These are phyloP conservation scores for Rhagoletis pomonella DNA, from an alignment of 1,140 invertebrate genomes.

Conservation along the genomic window DNA sequence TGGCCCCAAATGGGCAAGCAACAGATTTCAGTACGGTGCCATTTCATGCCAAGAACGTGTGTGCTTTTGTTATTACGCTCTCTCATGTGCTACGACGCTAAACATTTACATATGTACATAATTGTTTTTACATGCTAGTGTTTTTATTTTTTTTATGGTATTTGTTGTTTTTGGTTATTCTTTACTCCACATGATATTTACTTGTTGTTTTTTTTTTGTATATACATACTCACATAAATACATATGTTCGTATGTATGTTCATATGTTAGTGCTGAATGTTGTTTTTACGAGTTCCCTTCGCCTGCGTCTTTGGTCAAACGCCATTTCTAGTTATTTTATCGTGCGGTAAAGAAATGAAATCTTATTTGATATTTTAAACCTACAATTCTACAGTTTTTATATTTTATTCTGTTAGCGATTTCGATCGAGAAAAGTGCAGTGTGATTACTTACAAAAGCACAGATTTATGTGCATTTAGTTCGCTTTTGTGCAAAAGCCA, in stretches of 20 bases:
- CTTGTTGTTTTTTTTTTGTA: background rate
- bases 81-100: background rate
- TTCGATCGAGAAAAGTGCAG: background rate
- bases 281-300: constrained; percentile 49
- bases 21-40: constrained; percentile 32
- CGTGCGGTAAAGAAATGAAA: background rate
- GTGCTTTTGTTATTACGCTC: background rate
- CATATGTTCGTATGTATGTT: background rate
- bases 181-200: background rate
- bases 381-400: background rate
- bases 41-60: constrained; percentile 24
- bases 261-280: background rate
- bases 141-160: background rate
- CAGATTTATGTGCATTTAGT: background rate
- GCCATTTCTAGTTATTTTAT: constrained; percentile 47
- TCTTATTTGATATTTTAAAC: background rate
- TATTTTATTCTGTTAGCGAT: background rate
- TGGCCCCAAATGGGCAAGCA: background rate
- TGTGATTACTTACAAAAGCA: background rate
- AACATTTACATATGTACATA: background rate
- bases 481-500: background rate
- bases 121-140: background rate
- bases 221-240: background rate
- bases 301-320: constrained; percentile 39
- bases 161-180: background rate